Base-by-base conservation (phyloP, 2,888 invertebrate genomes). In the Nomada hirtipes region DNA sequence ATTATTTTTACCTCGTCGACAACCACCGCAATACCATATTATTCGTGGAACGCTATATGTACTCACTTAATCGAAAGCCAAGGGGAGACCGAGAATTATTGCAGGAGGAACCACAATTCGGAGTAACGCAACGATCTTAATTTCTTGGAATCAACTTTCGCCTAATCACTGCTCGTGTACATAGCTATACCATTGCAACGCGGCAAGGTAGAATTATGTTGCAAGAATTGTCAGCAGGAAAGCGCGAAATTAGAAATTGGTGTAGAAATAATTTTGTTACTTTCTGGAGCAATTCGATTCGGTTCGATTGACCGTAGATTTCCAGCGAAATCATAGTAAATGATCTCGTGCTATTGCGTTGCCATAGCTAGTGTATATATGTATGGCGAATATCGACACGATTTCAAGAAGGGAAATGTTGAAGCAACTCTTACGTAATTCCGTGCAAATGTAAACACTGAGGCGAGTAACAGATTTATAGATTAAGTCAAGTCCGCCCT, bases 1-100 rank as follows among this genome's bases (percentile, higher is more conserved):
- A 60, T 79, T 79, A 80, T 75, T 80, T 80, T 71, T 71, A 70
- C 55, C 59, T 26, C n/a, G 57, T 18, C n/a, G 50, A 23, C n/a
- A 20, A 55, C 18, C 20, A 10, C 1, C 10, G 13, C 20, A 60
- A 29, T 36, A 11, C n/a, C 4, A 3, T 13, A 2, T 29, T 18
- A 36, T 15, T 18, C 9, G 18, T 7, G n/a, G 61, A 60, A n/a
- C 69, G 2, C 0, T 3, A 3, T 2, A 57, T 13, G 29, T 0
- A 0, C 36, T 59, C 68, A 15, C 2, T 70, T 36, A 13, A 13
- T 20, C 2, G 23, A 18, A 23, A 23, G 10, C 11, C 2, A 42
- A 47, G 36, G 36, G 36, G 36, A 7, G 36, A 1, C 36, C 36
- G 36, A 36, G 36, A 36, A 47, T 13, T 13, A 15, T 15, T 47